phyloP scores from a whole-genome alignment of 2,113 vertebrate species.

The Nicator chloris region DNA sequence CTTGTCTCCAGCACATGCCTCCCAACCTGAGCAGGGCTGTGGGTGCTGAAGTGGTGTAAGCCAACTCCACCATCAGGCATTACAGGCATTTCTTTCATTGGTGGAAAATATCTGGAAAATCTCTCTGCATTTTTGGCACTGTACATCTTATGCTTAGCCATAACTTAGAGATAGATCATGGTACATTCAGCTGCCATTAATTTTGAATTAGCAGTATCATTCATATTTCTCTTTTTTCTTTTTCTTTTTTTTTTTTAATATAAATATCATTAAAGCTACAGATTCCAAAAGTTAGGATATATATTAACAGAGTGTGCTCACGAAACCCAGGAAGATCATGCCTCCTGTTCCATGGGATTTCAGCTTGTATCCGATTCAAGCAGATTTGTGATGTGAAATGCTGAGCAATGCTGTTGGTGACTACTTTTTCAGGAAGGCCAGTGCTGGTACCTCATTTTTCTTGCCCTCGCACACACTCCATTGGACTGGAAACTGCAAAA shows the following conservation, averaged over 20 bases:
- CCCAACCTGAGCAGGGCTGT: constrained; percentile 35
- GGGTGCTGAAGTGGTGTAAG: constrained; percentile 34
- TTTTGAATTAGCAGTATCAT: neutral
- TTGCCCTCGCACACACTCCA: neutral
- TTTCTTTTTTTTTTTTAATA: neutral
- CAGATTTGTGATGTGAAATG: neutral
- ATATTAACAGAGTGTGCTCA: neutral
- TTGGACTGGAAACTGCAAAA: neutral
- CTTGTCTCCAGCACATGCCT: neutral
- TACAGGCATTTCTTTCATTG: constrained; percentile 74
- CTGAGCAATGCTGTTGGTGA: neutral
- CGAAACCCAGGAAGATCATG: constrained; percentile 2
- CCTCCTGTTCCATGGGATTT: constrained; percentile 23
- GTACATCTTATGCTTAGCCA: constrained; percentile 39
- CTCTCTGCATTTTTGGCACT: constrained; percentile 65
- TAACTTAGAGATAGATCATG: constrained; percentile 34
- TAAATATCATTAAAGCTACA: neutral
- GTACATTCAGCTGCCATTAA: neutral
- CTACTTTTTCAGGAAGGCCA: neutral
- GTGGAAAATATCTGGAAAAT: constrained; percentile 78
- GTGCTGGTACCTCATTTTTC: neutral
- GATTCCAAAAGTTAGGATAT: neutral
- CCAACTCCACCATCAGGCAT: constrained; percentile 60
- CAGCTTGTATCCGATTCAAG: neutral
- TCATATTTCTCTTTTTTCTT: neutral